Percentiles rank a stretch among this genome's conserved stretches.
Evolutionary conservation across 2,888 invertebrate species (phyloP).

Genomic region (Nymphalis polychloros): DNA sequence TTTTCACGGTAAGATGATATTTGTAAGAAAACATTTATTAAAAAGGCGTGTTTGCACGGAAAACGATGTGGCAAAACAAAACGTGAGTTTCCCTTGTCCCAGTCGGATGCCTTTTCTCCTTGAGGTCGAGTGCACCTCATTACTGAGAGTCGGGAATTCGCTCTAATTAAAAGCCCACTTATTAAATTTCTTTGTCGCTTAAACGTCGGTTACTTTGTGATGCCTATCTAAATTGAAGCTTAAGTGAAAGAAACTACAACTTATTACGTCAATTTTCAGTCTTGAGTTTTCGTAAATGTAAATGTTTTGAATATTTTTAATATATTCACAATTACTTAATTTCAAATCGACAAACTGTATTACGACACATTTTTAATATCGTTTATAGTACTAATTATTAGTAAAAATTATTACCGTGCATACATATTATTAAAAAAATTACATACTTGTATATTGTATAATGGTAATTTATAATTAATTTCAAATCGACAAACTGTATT

Average conservation of each 20-base stretch:
- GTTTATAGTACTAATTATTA: no score
- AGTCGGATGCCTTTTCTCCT: slow-evolving; percentile 34
- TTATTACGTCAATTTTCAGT: no score
- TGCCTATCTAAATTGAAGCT: slow-evolving; percentile 12
- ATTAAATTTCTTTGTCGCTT: slow-evolving; percentile 39
- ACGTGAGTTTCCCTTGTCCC: slow-evolving; percentile 29
- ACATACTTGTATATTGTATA: no score
- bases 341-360: no score
- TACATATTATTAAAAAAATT: no score
- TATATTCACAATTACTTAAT: no score
- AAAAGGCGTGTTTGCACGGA: slow-evolving; percentile 1
- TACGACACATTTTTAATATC: no score
- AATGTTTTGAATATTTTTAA: no score
- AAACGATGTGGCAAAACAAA: slow-evolving; percentile 25
- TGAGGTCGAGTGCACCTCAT: slow-evolving; percentile 44
- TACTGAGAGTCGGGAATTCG: slow-evolving; percentile 51
- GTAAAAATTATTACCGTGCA: no score
- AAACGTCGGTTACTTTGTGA: slow-evolving; percentile 28
- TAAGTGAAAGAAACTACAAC: background rate
- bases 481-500: no score
- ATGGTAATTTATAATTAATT: no score
- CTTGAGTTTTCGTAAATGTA: no score
- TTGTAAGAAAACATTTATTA: slow-evolving; percentile 8
- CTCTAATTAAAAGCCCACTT: slow-evolving; percentile 54
- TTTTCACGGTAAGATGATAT: slow-evolving; percentile 1